Percentiles rank a stretch among this genome's conserved stretches.
Conservation (phyloP, 2,888 invertebrate species). For the Sphecodes monilicornis region DNA sequence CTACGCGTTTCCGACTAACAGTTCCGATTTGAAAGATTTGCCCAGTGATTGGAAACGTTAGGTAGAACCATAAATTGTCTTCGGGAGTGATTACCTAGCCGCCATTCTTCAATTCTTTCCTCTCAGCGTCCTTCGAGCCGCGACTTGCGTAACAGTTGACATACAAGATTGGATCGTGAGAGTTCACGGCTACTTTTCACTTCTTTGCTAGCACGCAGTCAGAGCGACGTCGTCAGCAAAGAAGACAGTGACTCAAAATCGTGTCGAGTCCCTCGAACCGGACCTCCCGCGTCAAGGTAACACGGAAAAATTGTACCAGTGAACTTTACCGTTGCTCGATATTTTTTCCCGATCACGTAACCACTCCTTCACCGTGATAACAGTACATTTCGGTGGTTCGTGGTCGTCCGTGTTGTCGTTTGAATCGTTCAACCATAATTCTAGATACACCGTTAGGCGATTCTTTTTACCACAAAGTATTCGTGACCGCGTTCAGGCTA, state of each 20-base stretch:
- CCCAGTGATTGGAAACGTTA: not conserved
- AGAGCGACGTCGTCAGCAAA: not conserved
- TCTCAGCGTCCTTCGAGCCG: slow-evolving; percentile 11
- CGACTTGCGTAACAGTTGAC: slow-evolving; percentile 48
- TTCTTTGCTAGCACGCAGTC: slow-evolving; percentile 14
- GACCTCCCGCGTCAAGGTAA: not conserved
- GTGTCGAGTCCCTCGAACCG: not conserved
- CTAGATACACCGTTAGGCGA: slow-evolving; percentile 42
- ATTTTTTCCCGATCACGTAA: slow-evolving; percentile 62
- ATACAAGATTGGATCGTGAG: slow-evolving; percentile 46
- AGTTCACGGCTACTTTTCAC: slow-evolving; percentile 71
- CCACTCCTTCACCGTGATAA: slow-evolving; percentile 27
- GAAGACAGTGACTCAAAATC: not conserved
- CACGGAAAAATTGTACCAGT: not conserved
- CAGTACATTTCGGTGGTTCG: slow-evolving; percentile 47
- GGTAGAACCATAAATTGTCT: not conserved
- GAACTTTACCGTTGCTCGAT: slow-evolving; percentile 64
- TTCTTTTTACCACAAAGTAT: not conserved
- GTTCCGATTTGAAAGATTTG: not conserved
- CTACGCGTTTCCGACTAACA: not conserved
- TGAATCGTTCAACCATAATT: not conserved
- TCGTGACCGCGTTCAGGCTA: not conserved
- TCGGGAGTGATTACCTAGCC: not conserved
- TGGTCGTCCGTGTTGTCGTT: slow-evolving; percentile 20
- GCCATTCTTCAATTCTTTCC: not conserved